These are phyloP conservation scores for Drosophila monieri DNA, from an alignment of 2,888 invertebrate genomes.

Conservation along the genomic window DNA sequence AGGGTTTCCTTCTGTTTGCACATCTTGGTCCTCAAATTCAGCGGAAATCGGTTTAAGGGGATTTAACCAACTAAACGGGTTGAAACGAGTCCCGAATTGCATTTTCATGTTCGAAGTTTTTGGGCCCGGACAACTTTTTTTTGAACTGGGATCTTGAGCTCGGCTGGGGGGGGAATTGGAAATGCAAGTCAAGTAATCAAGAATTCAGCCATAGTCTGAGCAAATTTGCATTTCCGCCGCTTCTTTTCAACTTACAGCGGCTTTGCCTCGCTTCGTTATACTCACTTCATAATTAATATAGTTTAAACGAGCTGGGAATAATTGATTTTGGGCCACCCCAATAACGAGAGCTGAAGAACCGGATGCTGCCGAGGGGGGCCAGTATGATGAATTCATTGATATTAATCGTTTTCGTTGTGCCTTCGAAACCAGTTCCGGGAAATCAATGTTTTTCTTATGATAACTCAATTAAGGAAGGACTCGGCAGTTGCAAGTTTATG, in stretches of 20 bases:
- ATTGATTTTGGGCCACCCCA: conserved; percentile 33
- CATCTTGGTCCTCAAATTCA: conserved; percentile 8
- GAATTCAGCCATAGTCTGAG: conserved; percentile 33
- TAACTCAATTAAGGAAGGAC: not conserved
- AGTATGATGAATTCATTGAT: conserved; percentile 12
- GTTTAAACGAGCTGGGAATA: conserved; percentile 48
- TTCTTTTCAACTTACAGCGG: conserved; percentile 26
- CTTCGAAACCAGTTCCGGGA: not conserved
- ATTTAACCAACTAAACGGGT: conserved; percentile 24
- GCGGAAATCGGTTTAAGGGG: conserved; percentile 25
- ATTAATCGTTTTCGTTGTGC: conserved; percentile 31
- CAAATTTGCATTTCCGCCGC: conserved; percentile 38
- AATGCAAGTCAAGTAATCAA: conserved; percentile 45
- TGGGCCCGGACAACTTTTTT: conserved; percentile 42
- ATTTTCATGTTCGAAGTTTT: conserved; percentile 21
- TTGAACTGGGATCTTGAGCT: conserved; percentile 13
- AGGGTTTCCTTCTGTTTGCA: conserved; percentile 23
- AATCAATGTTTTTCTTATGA: not conserved
- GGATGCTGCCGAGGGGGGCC: not conserved
- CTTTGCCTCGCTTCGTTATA: conserved; percentile 48
- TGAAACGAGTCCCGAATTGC: conserved; percentile 21
- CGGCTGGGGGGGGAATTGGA: conserved; percentile 7
- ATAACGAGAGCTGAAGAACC: conserved; percentile 2
- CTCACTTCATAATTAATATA: conserved; percentile 49
- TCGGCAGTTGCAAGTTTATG: not conserved